These are phyloP conservation scores for Platycnemis pennipes DNA, from an alignment of 2,888 invertebrate genomes.

Conservation along the genomic window DNA sequence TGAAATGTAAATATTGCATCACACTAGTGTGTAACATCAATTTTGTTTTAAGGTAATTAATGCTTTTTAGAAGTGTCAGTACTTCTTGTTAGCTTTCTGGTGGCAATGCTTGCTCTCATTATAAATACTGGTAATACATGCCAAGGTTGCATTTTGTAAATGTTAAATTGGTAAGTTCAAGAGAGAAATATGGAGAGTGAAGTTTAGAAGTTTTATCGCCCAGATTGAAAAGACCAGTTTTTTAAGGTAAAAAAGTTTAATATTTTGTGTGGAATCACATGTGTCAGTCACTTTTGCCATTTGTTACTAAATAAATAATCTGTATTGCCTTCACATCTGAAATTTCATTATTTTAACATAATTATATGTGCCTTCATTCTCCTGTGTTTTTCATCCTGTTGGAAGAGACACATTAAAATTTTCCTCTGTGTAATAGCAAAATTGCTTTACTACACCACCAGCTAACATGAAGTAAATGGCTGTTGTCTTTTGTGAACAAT, in stretches of 20 bases:
- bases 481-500: constrained; percentile 43
- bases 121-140: background rate
- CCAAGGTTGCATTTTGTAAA: background rate
- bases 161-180: constrained; percentile 40
- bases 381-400: constrained; percentile 38
- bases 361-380: constrained; percentile 57
- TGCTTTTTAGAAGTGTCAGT: constrained; percentile 45
- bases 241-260: constrained; percentile 63
- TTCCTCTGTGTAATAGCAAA: constrained; percentile 32
- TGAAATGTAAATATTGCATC: constrained; percentile 3
- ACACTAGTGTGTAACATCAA: background rate
- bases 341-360: constrained; percentile 37
- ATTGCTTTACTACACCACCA: constrained; percentile 57
- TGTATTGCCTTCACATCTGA: constrained; percentile 25
- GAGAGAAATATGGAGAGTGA: constrained; percentile 57
- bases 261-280: constrained; percentile 51
- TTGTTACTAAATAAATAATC: constrained; percentile 51
- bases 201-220: constrained; percentile 56
- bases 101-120: constrained; percentile 1
- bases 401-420: background rate
- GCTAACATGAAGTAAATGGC: constrained; percentile 67
- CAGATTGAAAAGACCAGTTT: constrained; percentile 62
- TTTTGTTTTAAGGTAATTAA: background rate
- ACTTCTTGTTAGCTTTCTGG: constrained; percentile 66
- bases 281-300: constrained; percentile 45